These are phyloP conservation scores for Asbolus verrucosus DNA, from an alignment of 1,140 invertebrate genomes.

Conservation along the genomic window DNA sequence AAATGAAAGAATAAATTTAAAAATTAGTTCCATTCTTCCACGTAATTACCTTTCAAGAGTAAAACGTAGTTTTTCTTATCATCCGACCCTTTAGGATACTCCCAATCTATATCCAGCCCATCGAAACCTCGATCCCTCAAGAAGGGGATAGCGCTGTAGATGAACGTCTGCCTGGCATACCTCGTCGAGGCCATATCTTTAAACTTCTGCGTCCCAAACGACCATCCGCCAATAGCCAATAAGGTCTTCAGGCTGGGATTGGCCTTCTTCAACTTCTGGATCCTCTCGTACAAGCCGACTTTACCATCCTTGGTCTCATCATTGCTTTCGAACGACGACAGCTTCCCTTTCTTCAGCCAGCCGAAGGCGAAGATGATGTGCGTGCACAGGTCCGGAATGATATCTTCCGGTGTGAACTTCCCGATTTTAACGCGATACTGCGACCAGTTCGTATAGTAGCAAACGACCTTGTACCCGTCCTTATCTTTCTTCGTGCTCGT, in stretches of 20 bases:
- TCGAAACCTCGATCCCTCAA: slow-evolving; percentile 88
- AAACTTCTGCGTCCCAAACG: slow-evolving; percentile 95
- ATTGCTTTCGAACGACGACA: slow-evolving; percentile 92
- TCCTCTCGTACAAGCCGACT: slow-evolving; percentile 87
- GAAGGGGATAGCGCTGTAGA: slow-evolving; percentile 93
- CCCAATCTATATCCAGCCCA: slow-evolving; percentile 96
- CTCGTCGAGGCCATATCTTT: slow-evolving; percentile 90
- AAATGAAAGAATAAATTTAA: too few relatives aligned
- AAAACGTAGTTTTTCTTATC: slow-evolving; percentile 95
- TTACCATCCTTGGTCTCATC: slow-evolving; percentile 95
- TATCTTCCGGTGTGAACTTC: slow-evolving; percentile 95
- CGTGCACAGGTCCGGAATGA: slow-evolving; percentile 94
- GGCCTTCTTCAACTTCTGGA: slow-evolving; percentile 85
- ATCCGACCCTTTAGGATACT: slow-evolving; percentile 93
- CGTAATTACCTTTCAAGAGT: slow-evolving; percentile 89
- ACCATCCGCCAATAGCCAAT: slow-evolving; percentile 93
- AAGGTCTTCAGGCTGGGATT: slow-evolving; percentile 92
- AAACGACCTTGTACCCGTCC: slow-evolving; percentile 83
- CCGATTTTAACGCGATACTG: slow-evolving; percentile 94
- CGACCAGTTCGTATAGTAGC: slow-evolving; percentile 98
- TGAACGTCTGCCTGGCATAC: slow-evolving; percentile 92
- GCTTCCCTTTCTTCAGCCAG: slow-evolving; percentile 94
- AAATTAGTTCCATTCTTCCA: too few relatives aligned
- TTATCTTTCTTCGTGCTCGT: slow-evolving; percentile 70
- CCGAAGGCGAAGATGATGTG: slow-evolving; percentile 97